These are phyloP conservation scores for Ryuthela nishihirai DNA, from an alignment of 2,888 invertebrate genomes.

Conservation along the genomic window DNA sequence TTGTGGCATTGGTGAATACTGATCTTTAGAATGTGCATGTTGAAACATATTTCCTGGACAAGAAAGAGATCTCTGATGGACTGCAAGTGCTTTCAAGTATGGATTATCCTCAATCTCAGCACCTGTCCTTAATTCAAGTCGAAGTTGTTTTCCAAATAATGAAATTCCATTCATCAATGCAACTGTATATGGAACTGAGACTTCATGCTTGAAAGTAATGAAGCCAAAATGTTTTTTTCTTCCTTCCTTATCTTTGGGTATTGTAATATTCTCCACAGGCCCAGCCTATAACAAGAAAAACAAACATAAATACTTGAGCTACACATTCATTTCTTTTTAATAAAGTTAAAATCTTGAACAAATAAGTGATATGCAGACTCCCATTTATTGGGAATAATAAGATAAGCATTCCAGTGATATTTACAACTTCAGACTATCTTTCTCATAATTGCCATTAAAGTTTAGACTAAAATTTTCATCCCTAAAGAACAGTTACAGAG, in stretches of 20 bases:
- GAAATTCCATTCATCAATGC: conserved; percentile 66
- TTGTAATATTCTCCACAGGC: conserved; percentile 69
- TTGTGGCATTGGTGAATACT: too few species aligned
- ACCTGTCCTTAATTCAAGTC: conserved; percentile 22
- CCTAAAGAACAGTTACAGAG: too few species aligned
- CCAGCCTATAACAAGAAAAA: conserved; percentile 61
- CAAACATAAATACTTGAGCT: conserved; percentile 3
- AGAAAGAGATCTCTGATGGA: too few species aligned
- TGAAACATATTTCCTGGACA: too few species aligned
- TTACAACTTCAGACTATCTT: too few species aligned
- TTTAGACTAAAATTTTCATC: too few species aligned
- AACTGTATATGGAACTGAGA: conserved; percentile 73
- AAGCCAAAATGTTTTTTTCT: conserved; percentile 70
- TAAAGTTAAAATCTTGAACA: not conserved
- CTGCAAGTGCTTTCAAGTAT: conserved; percentile 18
- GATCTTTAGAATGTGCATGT: too few species aligned
- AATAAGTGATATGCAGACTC: not conserved
- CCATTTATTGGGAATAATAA: not conserved
- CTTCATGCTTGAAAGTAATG: conserved; percentile 68
- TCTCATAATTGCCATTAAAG: too few species aligned
- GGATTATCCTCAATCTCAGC: conserved; percentile 21
- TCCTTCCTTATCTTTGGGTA: conserved; percentile 69
- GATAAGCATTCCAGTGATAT: too few species aligned
- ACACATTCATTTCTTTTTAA: not conserved
- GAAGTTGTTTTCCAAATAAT: conserved; percentile 57